Evolutionary conservation across 2,797 vertebrate species (phyloP).

Genomic region (Pipistrellus pipistrellus): DNA sequence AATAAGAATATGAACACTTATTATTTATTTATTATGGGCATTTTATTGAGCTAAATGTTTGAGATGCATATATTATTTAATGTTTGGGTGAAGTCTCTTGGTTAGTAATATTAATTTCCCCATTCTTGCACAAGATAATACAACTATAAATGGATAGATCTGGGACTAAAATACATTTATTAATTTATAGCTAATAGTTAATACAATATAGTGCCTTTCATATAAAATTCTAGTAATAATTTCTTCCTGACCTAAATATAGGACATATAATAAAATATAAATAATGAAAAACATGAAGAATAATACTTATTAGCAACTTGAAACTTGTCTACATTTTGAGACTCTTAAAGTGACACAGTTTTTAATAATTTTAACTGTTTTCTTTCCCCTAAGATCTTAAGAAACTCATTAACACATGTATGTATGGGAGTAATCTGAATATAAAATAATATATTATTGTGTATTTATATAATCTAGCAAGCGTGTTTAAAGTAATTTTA

Average conservation of each 20-base stretch:
- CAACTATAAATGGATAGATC: background rate
- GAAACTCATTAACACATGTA: background rate
- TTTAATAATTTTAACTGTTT: background rate
- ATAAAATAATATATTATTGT: background rate
- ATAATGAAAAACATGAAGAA: background rate
- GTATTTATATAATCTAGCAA: background rate
- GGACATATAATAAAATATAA: background rate
- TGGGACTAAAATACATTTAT: background rate
- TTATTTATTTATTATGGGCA: background rate
- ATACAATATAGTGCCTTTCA: background rate
- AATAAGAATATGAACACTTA: background rate
- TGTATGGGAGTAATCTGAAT: background rate
- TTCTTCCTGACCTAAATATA: constrained; percentile 28
- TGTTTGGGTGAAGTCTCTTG: background rate
- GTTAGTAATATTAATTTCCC: background rate
- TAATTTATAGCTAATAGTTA: background rate
- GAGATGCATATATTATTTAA: background rate
- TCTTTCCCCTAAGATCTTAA: background rate
- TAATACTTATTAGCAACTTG: background rate
- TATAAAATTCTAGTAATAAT: background rate
- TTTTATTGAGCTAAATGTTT: background rate
- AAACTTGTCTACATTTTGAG: background rate
- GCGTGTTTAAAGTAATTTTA: background rate
- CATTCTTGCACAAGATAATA: background rate
- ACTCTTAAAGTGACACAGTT: background rate